Conservation (phyloP, 2,888 invertebrate species). For the Plemyria rubiginata region DNA sequence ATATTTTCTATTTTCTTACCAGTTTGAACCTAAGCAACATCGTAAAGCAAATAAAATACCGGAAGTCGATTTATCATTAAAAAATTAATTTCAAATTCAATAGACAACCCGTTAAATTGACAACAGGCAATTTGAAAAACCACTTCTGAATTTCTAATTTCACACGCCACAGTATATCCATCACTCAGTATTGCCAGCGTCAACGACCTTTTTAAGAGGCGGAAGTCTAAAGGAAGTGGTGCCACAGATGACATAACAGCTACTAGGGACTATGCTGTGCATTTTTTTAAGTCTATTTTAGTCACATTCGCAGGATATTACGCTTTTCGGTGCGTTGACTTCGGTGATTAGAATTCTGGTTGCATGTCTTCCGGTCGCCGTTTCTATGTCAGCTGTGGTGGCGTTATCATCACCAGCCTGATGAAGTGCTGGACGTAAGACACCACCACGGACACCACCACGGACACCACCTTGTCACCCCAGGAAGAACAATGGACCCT, state of each 20-base stretch:
- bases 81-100: conserved; percentile 1
- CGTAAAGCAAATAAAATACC: neutral
- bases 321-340: conserved; percentile 58
- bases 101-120: neutral
- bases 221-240: conserved; percentile 32
- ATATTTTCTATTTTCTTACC: no score
- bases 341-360: conserved; percentile 34
- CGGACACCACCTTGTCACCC: no score
- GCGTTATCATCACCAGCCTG: no score
- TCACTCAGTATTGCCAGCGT: conserved; percentile 11
- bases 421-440: no score
- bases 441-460: no score
- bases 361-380: conserved; percentile 40
- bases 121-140: conserved; percentile 6
- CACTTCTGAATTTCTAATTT: conserved; percentile 15
- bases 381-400: neutral
- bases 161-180: conserved; percentile 19
- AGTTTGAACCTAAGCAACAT: neutral
- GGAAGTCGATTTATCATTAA: neutral
- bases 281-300: conserved; percentile 67
- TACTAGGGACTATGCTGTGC: conserved; percentile 12
- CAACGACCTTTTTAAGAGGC: conserved; percentile 31
- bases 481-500: no score
- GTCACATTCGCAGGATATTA: conserved; percentile 76
- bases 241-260: conserved; percentile 20